phyloP scores from a whole-genome alignment of 1,140 invertebrate genomes.

The Centruroides sculpturatus region DNA sequence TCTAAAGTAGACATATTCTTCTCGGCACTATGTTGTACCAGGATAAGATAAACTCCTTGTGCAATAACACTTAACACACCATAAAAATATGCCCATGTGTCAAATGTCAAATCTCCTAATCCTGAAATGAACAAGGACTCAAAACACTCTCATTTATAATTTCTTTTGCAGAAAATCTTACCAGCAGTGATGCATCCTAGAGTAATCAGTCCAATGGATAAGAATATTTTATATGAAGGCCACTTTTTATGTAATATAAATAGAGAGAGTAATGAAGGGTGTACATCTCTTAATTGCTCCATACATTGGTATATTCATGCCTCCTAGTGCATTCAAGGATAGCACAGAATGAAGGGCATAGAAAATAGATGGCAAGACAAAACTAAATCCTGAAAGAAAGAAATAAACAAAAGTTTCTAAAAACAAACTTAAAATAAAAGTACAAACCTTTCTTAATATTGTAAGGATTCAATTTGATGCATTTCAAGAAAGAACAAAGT shows the following conservation, averaged over 20 bases:
- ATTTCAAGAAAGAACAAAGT: conserved; percentile 14
- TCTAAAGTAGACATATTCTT: conserved; percentile 26
- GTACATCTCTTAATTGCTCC: conserved; percentile 37
- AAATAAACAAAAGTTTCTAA: no score
- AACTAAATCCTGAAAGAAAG: conserved; percentile 20
- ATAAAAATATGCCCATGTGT: conserved; percentile 30
- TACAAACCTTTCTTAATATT: background rate
- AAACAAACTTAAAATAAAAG: no score
- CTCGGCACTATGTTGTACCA: conserved; percentile 32
- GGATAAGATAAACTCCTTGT: conserved; percentile 34
- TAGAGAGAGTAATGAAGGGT: conserved; percentile 33
- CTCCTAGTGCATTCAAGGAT: conserved; percentile 32
- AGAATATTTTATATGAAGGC: conserved; percentile 26
- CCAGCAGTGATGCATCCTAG: conserved; percentile 35
- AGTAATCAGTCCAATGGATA: conserved; percentile 29
- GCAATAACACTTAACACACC: conserved; percentile 33
- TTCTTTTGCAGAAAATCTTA: conserved; percentile 15
- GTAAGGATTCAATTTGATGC: background rate
- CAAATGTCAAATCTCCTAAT: conserved; percentile 34
- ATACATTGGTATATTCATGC: conserved; percentile 41
- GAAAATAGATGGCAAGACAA: conserved; percentile 32
- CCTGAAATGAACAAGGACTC: conserved; percentile 20
- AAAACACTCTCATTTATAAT: no score
- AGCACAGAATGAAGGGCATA: conserved; percentile 34
- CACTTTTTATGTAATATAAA: conserved; percentile 29